Base-by-base conservation (phyloP, 2,888 invertebrate genomes). In the Phytoseiulus persimilis region DNA sequence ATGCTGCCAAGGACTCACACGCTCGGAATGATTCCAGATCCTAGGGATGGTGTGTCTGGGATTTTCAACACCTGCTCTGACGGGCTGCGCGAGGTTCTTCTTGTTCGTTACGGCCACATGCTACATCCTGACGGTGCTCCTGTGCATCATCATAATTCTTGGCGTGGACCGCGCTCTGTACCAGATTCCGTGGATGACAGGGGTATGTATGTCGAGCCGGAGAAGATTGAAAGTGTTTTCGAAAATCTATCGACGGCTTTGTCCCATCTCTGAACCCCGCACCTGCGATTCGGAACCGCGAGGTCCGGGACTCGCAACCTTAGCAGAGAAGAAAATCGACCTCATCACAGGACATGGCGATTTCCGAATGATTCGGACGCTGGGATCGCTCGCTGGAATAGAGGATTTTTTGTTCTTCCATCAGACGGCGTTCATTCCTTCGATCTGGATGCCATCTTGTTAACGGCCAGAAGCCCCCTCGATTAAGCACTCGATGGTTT, bases 21-120 rank as follows among this genome's bases (percentile, higher is more conserved):
- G 23, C 23, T 65, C 65, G 65, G 65, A 65, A 65, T 32, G 33
- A 87, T 94, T 95, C 89, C 95, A 97, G 97, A 91, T 95, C 89
- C 92, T 97, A 91, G 97, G 96, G 90, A 96, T 97, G 91, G 93
- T 97, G 92, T 96, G 96, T 92, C 96, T 97, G 96, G 94, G 95
- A 28, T 94, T 95, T 91, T 96, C 95, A 0, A 95, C 96, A 1
- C 96, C 96, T 9, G 95, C 95, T 0, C 93, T 92, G 91, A 91
- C 90, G 45, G 90, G 92, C 93, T 32, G 94, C 89, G 95, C 96
- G 23, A 95, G 95, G 91, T 97, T 96, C 94, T 97, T 96, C 94
- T 94, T 96, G 90, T 96, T 96, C 92, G 96, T 96, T 90, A 96
- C 95, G 31, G 95, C 96, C 90, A 94, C 95, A 91, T 95, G 95